A percentile compares a stretch with the other conserved stretches of the same genome.
Evolutionary conservation across 2,888 invertebrate species (phyloP).

Genomic region (Ceraclea dissimilis): DNA sequence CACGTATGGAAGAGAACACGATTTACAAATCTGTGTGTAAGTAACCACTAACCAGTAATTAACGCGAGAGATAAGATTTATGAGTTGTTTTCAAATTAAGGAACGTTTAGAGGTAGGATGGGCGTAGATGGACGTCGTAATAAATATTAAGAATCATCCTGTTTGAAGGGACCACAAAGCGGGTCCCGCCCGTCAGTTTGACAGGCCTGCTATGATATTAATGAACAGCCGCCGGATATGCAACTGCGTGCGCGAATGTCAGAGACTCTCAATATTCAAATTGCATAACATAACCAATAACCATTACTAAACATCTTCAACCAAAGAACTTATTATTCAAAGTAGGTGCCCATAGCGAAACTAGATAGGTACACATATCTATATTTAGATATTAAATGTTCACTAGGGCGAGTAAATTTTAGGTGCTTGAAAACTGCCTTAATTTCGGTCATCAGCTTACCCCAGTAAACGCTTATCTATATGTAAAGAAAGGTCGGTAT

Average conservation of each 20-base stretch:
- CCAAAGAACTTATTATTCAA: too few species aligned
- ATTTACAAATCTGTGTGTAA: neutral
- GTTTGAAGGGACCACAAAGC: neutral
- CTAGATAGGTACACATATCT: too few species aligned
- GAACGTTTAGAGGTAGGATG: neutral
- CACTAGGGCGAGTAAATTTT: too few species aligned
- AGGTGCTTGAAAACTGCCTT: too few species aligned
- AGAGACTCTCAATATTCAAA: neutral
- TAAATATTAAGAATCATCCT: neutral
- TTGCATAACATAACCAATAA: too few species aligned
- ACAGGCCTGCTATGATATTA: slow-evolving; percentile 1
- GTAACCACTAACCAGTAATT: neutral
- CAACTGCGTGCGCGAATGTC: neutral
- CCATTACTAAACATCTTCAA: too few species aligned
- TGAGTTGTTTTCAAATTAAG: neutral
- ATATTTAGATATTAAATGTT: too few species aligned
- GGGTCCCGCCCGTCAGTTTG: neutral
- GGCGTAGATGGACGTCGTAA: neutral
- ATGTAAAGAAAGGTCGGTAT: too few species aligned
- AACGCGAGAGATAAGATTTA: neutral
- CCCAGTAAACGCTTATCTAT: too few species aligned
- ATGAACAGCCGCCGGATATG: neutral
- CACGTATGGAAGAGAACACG: too few species aligned
- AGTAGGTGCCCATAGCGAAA: too few species aligned
- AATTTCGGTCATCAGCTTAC: too few species aligned